Evolutionary conservation across 2,797 vertebrate species (phyloP).

Genomic region (Sebastes paucispinis): DNA sequence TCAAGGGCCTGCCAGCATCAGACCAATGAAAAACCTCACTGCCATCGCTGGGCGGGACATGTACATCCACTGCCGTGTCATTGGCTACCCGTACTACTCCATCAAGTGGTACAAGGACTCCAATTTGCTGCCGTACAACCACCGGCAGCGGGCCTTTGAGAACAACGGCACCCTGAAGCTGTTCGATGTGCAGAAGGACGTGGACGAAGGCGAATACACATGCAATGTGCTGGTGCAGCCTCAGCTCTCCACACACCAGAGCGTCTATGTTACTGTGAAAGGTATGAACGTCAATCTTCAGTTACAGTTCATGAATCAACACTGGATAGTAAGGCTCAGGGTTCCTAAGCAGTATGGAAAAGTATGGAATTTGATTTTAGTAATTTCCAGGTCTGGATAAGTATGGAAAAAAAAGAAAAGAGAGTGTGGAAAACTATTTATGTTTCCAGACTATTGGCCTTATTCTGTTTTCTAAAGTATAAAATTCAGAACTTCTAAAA

Average conservation of each 20-base stretch:
- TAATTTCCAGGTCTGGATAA: too few species aligned
- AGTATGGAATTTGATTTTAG: too few species aligned
- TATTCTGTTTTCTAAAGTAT: too few species aligned
- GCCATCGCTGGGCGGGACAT: slow-evolving; percentile 98
- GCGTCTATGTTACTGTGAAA: slow-evolving; percentile 97
- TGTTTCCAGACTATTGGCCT: too few species aligned
- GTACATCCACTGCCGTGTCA: slow-evolving; percentile 98
- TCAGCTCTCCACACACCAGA: slow-evolving; percentile 95
- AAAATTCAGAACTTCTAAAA: too few species aligned
- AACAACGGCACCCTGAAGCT: slow-evolving; percentile 97
- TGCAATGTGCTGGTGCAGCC: slow-evolving; percentile 97
- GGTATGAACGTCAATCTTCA: slow-evolving; percentile 78
- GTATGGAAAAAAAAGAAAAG: too few species aligned
- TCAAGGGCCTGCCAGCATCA: slow-evolving; percentile 95
- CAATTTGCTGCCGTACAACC: slow-evolving; percentile 96
- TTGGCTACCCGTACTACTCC: slow-evolving; percentile 98
- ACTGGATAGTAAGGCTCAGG: neutral
- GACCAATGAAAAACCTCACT: slow-evolving; percentile 99
- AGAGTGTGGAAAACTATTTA: too few species aligned
- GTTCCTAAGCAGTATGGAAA: too few species aligned
- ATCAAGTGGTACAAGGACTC: slow-evolving; percentile 99
- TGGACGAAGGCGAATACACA: slow-evolving; percentile 96
- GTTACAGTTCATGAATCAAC: neutral
- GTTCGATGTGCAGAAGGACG: slow-evolving; percentile 95
- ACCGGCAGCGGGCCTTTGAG: slow-evolving; percentile 97